These are phyloP conservation scores for Punctoribates punctum DNA, from an alignment of 2,888 invertebrate genomes.

Conservation along the genomic window DNA sequence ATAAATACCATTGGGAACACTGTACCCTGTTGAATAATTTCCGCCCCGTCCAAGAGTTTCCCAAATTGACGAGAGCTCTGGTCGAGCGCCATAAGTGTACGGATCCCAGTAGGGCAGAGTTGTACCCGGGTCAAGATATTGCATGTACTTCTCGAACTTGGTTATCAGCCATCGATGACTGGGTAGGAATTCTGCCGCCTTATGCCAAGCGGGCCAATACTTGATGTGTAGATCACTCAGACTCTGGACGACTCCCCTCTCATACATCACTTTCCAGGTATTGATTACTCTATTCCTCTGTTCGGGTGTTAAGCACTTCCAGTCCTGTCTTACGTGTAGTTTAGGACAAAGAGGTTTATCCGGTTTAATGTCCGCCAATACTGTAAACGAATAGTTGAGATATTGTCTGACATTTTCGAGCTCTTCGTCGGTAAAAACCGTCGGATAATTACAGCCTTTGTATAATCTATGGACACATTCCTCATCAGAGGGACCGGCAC, in stretches of 20 bases:
- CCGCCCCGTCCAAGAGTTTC: background rate
- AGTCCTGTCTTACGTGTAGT: background rate
- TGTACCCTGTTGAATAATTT: background rate
- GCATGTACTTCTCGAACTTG: background rate
- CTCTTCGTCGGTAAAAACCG: background rate
- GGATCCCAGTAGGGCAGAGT: constrained; percentile 28
- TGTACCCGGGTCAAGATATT: background rate
- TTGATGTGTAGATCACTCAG: background rate
- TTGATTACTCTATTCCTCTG: background rate
- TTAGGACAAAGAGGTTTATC: background rate
- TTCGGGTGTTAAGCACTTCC: background rate
- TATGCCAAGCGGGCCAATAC: background rate
- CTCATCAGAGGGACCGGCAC: no score
- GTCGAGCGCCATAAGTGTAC: background rate
- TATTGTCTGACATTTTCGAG: constrained; percentile 1
- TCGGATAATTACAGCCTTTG: background rate
- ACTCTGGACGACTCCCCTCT: background rate
- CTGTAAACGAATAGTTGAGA: background rate
- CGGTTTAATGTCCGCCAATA: background rate
- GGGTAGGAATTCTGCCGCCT: background rate
- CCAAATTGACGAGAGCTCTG: background rate
- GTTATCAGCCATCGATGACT: constrained; percentile 1
- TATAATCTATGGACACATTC: background rate
- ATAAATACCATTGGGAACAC: background rate
- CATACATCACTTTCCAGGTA: background rate